These are phyloP conservation scores for Scyliorhinus canicula DNA, from an alignment of 2,797 vertebrate genomes.

Conservation along the genomic window DNA sequence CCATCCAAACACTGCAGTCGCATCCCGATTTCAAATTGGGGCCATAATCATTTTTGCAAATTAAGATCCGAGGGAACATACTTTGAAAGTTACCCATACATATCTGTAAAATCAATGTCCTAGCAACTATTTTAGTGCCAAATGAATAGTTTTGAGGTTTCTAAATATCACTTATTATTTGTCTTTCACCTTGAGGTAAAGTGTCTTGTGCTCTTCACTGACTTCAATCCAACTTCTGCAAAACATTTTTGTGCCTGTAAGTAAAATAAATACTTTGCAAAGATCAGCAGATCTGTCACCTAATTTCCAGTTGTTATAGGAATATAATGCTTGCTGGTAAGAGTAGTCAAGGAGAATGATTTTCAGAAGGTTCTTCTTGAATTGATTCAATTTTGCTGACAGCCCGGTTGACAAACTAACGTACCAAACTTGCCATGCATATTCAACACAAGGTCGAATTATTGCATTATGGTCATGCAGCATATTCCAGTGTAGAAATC, in stretches of 20 bases:
- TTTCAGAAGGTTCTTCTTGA: not conserved
- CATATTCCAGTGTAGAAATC: not conserved
- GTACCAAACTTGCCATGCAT: not conserved
- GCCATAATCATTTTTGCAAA: not conserved
- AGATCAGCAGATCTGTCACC: not conserved
- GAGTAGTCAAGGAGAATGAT: too few species aligned
- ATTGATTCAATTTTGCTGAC: slow-evolving; percentile 22
- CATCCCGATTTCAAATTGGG: not conserved
- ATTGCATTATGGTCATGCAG: not conserved
- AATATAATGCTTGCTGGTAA: not conserved
- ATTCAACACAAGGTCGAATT: slow-evolving; percentile 4
- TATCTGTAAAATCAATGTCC: not conserved
- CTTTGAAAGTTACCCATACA: not conserved
- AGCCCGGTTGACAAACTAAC: not conserved
- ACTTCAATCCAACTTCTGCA: not conserved
- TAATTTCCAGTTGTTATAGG: not conserved
- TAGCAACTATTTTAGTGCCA: not conserved
- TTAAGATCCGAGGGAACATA: not conserved
- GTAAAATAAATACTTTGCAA: not conserved
- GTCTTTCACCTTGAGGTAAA: not conserved
- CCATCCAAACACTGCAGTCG: not conserved
- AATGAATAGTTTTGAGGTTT: not conserved
- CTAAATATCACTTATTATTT: not conserved
- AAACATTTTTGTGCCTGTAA: not conserved
- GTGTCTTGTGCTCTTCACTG: not conserved